These are phyloP conservation scores for Peromyscus melanophrys DNA, from an alignment of 2,797 vertebrate genomes.

Conservation along the genomic window DNA sequence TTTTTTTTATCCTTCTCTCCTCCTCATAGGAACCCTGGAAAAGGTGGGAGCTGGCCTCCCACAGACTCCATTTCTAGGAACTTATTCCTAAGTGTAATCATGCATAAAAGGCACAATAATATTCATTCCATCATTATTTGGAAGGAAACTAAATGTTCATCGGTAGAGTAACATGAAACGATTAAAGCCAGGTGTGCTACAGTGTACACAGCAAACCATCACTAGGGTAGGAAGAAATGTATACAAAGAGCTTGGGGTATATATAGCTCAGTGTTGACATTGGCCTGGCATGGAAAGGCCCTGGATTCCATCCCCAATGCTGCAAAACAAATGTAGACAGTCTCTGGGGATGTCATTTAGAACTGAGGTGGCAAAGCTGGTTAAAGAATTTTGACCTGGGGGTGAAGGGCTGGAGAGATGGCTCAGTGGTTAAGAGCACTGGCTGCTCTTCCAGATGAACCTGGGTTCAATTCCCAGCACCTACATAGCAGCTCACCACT, in stretches of 20 bases:
- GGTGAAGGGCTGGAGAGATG: too few relatives aligned
- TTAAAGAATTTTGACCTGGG: not conserved
- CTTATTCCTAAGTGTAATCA: not conserved
- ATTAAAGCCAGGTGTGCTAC: not conserved
- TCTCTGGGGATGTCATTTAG: not conserved
- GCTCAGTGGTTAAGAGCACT: too few relatives aligned
- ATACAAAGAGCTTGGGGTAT: not conserved
- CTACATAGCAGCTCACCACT: too few relatives aligned
- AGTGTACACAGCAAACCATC: not conserved
- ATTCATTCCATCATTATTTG: not conserved
- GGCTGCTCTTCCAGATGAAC: too few relatives aligned
- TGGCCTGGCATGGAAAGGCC: not conserved
- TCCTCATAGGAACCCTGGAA: too few relatives aligned
- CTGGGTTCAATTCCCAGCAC: too few relatives aligned
- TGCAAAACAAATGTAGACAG: not conserved
- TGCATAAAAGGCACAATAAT: conserved; percentile 23
- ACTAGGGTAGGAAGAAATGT: not conserved
- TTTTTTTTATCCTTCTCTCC: too few relatives aligned
- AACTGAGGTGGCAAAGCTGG: not conserved
- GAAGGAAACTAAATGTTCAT: not conserved
- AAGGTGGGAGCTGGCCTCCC: too few relatives aligned
- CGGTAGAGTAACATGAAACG: not conserved
- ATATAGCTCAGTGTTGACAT: not conserved
- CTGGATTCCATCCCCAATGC: not conserved
- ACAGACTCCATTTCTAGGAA: not conserved